Evolutionary conservation across 2,797 vertebrate genomes (phyloP).

Genomic region (Sebastes taczanowskii): DNA sequence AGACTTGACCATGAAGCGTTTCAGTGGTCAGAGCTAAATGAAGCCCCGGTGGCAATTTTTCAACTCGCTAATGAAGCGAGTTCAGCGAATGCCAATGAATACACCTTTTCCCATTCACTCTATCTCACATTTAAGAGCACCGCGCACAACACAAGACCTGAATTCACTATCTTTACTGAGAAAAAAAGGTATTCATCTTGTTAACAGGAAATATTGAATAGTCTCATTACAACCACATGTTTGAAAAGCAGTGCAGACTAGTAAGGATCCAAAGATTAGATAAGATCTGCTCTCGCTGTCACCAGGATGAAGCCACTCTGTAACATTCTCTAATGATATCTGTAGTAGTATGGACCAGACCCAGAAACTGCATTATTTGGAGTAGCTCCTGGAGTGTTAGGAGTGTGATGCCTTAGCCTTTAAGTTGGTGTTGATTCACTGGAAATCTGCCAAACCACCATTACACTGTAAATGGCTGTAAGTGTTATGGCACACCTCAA

Average conservation of each 20-base stretch:
- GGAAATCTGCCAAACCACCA: background rate
- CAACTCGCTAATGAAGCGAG: conserved; percentile 24
- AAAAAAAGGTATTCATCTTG: background rate
- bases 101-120: background rate
- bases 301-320: background rate
- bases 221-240: background rate
- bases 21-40: conserved; percentile 12
- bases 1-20: conserved; percentile 24
- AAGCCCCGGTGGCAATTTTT: conserved; percentile 14
- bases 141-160: conserved; percentile 5
- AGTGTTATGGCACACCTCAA: background rate
- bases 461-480: background rate
- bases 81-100: conserved; percentile 18
- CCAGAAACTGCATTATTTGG: background rate
- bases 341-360: background rate
- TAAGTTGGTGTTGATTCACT: background rate
- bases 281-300: background rate
- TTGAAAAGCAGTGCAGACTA: background rate
- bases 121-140: background rate
- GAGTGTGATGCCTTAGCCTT: background rate
- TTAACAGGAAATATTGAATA: conserved; percentile 11
- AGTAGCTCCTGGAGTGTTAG: background rate
- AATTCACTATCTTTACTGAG: background rate
- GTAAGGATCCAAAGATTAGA: background rate
- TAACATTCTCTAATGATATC: background rate